Base-by-base conservation (phyloP, 2,888 invertebrate genomes). In the Salticus scenicus region DNA sequence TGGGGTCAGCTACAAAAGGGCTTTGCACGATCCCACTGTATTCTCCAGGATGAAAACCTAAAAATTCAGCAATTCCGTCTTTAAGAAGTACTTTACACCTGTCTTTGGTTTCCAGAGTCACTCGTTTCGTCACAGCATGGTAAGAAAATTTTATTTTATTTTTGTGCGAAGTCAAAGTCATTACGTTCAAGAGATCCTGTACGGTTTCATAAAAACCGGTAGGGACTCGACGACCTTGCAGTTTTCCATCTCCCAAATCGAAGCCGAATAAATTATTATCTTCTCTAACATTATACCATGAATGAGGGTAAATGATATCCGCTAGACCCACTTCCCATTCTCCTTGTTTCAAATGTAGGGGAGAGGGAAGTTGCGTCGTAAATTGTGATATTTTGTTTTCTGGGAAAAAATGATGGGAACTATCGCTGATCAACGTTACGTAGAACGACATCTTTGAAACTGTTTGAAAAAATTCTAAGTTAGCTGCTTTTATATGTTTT, bases 301-400 rank as follows among this genome's bases (percentile, higher is more conserved):
- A 78, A 17, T 47, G 69, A 0, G 89, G 88, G 31, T 88, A 85
- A 10, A 88, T 84, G n/a, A 89, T 84, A 80, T 89, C 89, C 20
- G 81, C 83, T 28, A 89, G 28, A 41, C 76, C 89, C 1, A 89
- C 87, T 75, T 87, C 87, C 89, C 89, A 90, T 14, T 88, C 81
- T 8, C 89, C 89, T 14, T 7, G 47, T 71, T 28, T 71, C 28
- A 17, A 47, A 47, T 7, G 42, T 47, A 2, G 27, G 47, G 47
- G 28, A 47, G 28, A 30, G 47, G 12, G 88, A 71, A 90, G 73
- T 24, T 89, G 88, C 1, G 89, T 90, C 64, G 41, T 87, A 74
- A 88, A 90, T 64, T 88, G 75, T 8, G 89, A 78, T 12, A 89
- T 87, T 20, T 84, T 89, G 75, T 90, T 90, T 42, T 88, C 74